phyloP scores from a whole-genome alignment of 1,140 invertebrate species.

The Trachymyrmex septentrionalis region DNA sequence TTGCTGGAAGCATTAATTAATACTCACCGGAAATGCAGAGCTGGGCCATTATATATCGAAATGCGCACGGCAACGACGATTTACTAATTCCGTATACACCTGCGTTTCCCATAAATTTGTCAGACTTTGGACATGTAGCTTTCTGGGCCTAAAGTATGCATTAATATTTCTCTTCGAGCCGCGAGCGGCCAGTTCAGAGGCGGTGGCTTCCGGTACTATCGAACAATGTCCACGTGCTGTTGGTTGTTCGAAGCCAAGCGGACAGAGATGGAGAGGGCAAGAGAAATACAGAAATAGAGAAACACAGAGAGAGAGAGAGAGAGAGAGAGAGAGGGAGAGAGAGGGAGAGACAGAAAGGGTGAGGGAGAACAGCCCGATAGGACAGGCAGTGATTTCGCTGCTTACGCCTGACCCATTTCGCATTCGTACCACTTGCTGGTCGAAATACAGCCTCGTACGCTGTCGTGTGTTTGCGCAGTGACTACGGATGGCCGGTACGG shows the following conservation, averaged over 20 bases:
- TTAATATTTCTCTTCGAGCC: conserved; percentile 57
- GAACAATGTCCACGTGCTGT: conserved; percentile 45
- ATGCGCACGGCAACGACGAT: conserved; percentile 32
- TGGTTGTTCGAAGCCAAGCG: background rate
- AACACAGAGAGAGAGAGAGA: background rate
- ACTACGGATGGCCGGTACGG: conserved; percentile 58
- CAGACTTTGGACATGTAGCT: conserved; percentile 56
- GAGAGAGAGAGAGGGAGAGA: background rate
- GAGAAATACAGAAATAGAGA: conserved; percentile 6
- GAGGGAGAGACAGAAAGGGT: background rate
- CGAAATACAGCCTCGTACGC: conserved; percentile 54
- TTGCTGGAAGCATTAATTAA: conserved; percentile 38
- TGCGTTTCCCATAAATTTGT: conserved; percentile 60
- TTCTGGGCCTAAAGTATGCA: conserved; percentile 56
- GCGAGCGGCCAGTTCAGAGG: conserved; percentile 13
- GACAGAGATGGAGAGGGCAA: background rate
- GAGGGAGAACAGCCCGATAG: conserved; percentile 15
- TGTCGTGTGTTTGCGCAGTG: conserved; percentile 59
- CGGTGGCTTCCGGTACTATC: conserved; percentile 61
- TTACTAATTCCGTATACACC: conserved; percentile 62
- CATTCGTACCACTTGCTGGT: conserved; percentile 71
- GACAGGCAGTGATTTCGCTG: conserved; percentile 67
- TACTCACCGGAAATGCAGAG: conserved; percentile 37
- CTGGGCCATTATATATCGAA: conserved; percentile 18
- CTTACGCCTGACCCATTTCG: conserved; percentile 78